Evolutionary conservation across 2,797 vertebrate genomes (phyloP), one percentile per base, ranked within the genome.

Genomic region (Poeciliopsis turneri): DNA sequence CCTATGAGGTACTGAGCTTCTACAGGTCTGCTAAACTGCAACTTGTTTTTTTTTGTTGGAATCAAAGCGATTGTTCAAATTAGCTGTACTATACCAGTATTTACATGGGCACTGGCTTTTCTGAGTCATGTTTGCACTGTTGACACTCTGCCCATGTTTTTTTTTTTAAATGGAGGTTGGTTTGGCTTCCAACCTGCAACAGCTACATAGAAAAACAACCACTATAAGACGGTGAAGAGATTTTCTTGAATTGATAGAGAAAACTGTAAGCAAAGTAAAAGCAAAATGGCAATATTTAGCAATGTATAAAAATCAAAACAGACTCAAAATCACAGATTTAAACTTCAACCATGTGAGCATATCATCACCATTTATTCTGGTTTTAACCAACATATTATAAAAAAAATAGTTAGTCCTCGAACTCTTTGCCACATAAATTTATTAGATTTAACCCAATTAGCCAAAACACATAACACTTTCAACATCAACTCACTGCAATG

Each of bases 111-210:
- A 64, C 59, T 16, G 59, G 15, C 7, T 66, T 39, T 23, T 66
- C 61, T 66, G 33, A 33, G 33, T 66, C 61, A 66, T 33, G 33
- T 39, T 39, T 36, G 61, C 20, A 39, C 33, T 36, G 61, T 39
- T 20, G 13, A 66, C 8, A 33, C 30, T 12, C 1, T 59, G 59
- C 59, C 59, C 30, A 39, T 39, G 4, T 66, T 20, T 49, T 6
- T 15, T 16, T 16, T 49, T 16, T 36, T 3, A 11, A 66, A 39
- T 2, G 18, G 61, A 18, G 7, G 41, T 69, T 36, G 68, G 86
- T 77, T 94, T 92, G 90, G 88, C 88, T 87, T 92, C 86, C 88
- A 81, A 90, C 89, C 80, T 90, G 82, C 86, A 83, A 93, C 91
- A 94, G 90, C 88, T 85, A 79, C 84, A 84, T 70, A 90, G 87